These are phyloP conservation scores for Chitala chitala DNA, from an alignment of 2,113 vertebrate species.

Conservation along the genomic window DNA sequence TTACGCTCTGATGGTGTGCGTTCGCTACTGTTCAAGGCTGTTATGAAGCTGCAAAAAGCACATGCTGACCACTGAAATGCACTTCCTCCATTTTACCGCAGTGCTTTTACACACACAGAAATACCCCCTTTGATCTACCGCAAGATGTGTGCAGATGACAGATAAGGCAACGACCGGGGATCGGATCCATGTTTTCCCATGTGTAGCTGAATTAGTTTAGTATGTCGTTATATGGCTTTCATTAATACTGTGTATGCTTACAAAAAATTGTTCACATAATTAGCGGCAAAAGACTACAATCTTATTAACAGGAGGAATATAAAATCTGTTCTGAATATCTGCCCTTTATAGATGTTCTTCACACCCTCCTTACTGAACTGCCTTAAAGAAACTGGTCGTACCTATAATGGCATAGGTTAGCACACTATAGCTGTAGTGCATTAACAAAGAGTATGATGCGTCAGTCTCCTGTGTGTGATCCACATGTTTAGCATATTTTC, in stretches of 20 bases:
- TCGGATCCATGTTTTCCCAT: background rate
- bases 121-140: background rate
- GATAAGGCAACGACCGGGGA: background rate
- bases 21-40: background rate
- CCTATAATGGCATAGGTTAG: no score
- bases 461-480: no score
- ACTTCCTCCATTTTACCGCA: background rate
- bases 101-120: background rate
- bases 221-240: background rate
- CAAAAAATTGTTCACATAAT: background rate
- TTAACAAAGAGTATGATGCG: no score
- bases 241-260: background rate
- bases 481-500: no score
- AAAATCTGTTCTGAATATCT: no score
- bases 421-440: no score
- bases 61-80: background rate
- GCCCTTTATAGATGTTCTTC: no score
- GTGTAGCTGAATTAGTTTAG: background rate
- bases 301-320: no score
- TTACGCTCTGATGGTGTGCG: background rate
- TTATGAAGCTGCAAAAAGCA: background rate
- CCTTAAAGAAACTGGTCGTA: no score
- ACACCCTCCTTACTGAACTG: no score
- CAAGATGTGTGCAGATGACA: background rate
- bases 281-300: no score